Evolutionary conservation across 2,888 invertebrate genomes (phyloP).

Genomic region (Oscheius sp.): DNA sequence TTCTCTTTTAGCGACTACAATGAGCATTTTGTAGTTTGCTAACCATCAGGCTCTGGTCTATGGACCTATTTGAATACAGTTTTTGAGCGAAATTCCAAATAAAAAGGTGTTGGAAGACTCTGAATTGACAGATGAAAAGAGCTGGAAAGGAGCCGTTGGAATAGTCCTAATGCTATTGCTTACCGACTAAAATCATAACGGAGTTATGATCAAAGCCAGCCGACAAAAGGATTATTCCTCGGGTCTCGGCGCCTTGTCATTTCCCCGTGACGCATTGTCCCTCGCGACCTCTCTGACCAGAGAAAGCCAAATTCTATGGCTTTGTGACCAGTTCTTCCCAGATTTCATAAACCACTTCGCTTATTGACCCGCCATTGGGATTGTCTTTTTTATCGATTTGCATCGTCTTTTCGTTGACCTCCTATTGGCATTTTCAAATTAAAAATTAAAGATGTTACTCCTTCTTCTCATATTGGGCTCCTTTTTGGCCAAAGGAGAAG

Average conservation of each 20-base stretch:
- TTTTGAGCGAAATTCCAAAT: no score
- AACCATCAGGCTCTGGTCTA: no score
- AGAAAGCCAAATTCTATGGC: background rate
- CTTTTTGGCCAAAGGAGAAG: no score
- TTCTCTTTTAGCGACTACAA: no score
- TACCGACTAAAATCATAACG: no score
- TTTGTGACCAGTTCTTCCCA: background rate
- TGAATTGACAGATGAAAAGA: no score
- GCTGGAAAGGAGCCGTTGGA: no score
- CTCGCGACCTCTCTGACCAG: background rate
- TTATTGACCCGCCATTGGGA: background rate
- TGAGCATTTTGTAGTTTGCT: no score
- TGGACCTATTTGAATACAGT: no score
- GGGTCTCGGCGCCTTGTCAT: background rate
- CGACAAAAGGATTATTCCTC: background rate
- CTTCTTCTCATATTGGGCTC: background rate
- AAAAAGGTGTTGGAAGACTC: no score
- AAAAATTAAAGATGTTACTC: background rate
- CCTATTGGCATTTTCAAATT: background rate
- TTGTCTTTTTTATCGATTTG: background rate
- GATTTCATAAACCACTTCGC: background rate
- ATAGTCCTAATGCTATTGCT: no score
- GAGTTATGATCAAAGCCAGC: no score
- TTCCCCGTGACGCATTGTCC: background rate
- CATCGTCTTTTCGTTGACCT: background rate